Base-by-base conservation (phyloP, 2,113 vertebrate genomes). In the Amphilophus citrinellus region DNA sequence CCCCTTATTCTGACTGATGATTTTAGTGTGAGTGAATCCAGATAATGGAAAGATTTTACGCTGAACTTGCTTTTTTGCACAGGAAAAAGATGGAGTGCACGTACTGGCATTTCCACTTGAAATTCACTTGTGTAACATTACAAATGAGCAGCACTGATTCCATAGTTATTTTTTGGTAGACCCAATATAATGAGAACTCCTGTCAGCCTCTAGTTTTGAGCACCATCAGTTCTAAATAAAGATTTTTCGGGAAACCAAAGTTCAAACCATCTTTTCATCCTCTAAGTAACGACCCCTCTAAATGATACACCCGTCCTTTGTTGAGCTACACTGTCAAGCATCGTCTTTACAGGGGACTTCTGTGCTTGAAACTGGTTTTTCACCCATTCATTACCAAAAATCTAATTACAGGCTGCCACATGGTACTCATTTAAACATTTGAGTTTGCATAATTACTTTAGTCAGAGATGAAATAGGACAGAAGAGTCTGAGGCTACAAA, bases 341-440 rank as follows among this genome's bases (percentile, higher is more conserved):
- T 22, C 1, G 1, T 88, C 77, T 86, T 86, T 60, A 77, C 63
- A 59, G 59, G 71, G 68, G 80, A 66, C 13, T 68, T 88, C 57
- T 68, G 76, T 53, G 11, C 75, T 76, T 37, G 22, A 82, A 76
- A 90, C 79, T 90, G 85, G 84, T 60, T 59, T 90, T 85, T 87
- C 82, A 92, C 81, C 90, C 86, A 89, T 93, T 92, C 89, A 93
- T 93, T 94, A 88, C 82, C 86, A 78, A 87, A 94, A 93, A 94
- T 90, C 87, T 84, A 94, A 93, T 95, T 94, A 95, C 86, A 94
- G 85, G 59, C 80, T 85, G 80, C 89, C 90, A 88, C 88, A 84
- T 85, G 91, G 57, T 87, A 35, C 77, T 90, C 79, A 84, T 88
- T 89, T 84, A 76, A 88, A 66, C 85, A 77, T 86, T 79, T 50